Evolutionary conservation across 2,797 vertebrate genomes (phyloP).

Genomic region (Ctenosaura bakeri): DNA sequence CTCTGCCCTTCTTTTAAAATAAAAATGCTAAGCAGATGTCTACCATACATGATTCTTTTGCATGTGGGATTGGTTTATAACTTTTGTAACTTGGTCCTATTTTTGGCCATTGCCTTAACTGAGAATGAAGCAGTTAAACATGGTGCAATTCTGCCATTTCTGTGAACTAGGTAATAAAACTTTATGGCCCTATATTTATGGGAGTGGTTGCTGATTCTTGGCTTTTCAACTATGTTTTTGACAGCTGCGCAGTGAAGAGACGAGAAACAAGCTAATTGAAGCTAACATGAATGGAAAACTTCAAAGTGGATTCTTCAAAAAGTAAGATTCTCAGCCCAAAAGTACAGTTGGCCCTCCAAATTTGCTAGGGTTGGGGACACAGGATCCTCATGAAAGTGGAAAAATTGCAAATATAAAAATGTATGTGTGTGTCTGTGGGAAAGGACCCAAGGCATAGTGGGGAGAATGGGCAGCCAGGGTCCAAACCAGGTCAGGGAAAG

Average conservation of each 20-base stretch:
- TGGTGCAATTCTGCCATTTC: background rate
- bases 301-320: constrained; percentile 76
- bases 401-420: no score
- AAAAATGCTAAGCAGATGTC: background rate
- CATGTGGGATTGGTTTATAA: background rate
- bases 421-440: no score
- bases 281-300: constrained; percentile 79
- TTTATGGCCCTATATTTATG: no score
- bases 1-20: background rate
- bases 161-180: background rate
- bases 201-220: background rate
- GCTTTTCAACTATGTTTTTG: constrained; percentile 35
- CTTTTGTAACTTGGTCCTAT: background rate
- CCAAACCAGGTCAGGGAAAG: no score
- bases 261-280: constrained; percentile 80
- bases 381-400: no score
- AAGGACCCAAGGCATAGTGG: no score
- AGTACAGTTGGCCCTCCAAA: background rate
- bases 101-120: background rate
- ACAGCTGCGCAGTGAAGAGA: constrained; percentile 83
- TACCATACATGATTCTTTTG: background rate
- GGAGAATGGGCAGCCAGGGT: no score
- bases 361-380: no score
- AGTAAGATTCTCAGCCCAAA: constrained; percentile 68
- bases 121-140: background rate